phyloP scores from a whole-genome alignment of 2,888 invertebrate species.

The Unio delphinus region DNA sequence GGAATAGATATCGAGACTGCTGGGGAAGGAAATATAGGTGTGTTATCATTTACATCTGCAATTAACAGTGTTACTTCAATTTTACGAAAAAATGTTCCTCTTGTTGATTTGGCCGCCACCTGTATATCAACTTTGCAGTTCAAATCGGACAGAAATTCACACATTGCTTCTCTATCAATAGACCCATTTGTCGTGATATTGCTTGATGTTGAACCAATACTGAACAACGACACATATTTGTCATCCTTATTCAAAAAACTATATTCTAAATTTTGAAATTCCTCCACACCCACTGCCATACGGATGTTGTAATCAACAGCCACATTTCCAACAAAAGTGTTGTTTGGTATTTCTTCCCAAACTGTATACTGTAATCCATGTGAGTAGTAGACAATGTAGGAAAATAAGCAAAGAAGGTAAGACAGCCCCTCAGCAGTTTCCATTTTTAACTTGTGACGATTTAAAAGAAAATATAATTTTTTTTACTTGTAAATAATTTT shows the following conservation, averaged over 20 bases:
- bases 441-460: slow-evolving; percentile 7
- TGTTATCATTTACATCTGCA: slow-evolving; percentile 64
- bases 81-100: slow-evolving; percentile 50
- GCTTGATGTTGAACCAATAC: slow-evolving; percentile 24
- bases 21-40: slow-evolving; percentile 51
- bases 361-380: slow-evolving; percentile 29
- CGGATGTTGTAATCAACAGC: slow-evolving; percentile 35
- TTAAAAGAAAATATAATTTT: no score
- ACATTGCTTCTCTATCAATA: slow-evolving; percentile 52
- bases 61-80: slow-evolving; percentile 55
- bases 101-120: slow-evolving; percentile 48
- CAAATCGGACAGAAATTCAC: slow-evolving; percentile 37
- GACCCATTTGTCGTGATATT: slow-evolving; percentile 21
- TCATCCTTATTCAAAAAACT: slow-evolving; percentile 35
- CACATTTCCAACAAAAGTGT: slow-evolving; percentile 43
- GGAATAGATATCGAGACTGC: slow-evolving; percentile 36
- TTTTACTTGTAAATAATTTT: no score
- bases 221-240: slow-evolving; percentile 20
- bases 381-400: slow-evolving; percentile 29
- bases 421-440: slow-evolving; percentile 36
- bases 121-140: slow-evolving; percentile 46
- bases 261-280: slow-evolving; percentile 28
- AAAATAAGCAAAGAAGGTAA: slow-evolving; percentile 33
- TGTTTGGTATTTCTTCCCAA: slow-evolving; percentile 34
- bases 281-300: slow-evolving; percentile 20